Evolutionary conservation across 2,888 invertebrate species (phyloP), one percentile per base, ranked within the genome.

Genomic region (Cecidostiba fungosa): DNA sequence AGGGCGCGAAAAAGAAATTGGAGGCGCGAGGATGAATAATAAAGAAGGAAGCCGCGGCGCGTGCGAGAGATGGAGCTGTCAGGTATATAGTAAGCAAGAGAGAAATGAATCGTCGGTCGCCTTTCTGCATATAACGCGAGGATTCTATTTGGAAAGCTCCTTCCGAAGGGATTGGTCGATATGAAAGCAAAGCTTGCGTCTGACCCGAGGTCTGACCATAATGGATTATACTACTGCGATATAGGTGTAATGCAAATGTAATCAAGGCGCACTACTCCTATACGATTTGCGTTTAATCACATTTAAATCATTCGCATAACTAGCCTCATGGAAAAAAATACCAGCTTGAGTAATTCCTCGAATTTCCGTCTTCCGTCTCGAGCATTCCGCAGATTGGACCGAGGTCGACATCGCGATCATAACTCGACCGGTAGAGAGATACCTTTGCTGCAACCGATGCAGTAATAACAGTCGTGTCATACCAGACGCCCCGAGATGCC

Each of bases 61-160:
- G 72, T 23, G 88, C 89, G 90, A 87, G 87, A 92, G 91, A 93
- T 92, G 90, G 91, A 92, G 90, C 91, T 92, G 92, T 92, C 92
- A 47, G 26, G 76, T 8, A 16, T 16, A 14, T 16, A 14, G 59
- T 10, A 19, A 26, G 29, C 12, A 14, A 29, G 66, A 91, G 91
- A 92, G 88, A 90, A 89, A 93, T 92, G 90, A 90, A 90, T 89
- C 85, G 32, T 10, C n/a, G 12, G n/a, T n/a, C n/a, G 23, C 4
- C 36, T 39, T 69, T 47, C 29, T 12, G 29, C 26, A 69, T 29
- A 12, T 43, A 1, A 14, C n/a, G 19, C 32, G 69, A 36, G 36
- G 19, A 70, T 70, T 70, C 69, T 70, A 29, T 36, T 29, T 19
- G 32, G 5, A 5, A 50, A 50, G 50, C 16, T 50, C 19, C 19